Evolutionary conservation across 2,113 vertebrate species (phyloP), one percentile per base, ranked within the genome.

Genomic region (Clarias batrachus): DNA sequence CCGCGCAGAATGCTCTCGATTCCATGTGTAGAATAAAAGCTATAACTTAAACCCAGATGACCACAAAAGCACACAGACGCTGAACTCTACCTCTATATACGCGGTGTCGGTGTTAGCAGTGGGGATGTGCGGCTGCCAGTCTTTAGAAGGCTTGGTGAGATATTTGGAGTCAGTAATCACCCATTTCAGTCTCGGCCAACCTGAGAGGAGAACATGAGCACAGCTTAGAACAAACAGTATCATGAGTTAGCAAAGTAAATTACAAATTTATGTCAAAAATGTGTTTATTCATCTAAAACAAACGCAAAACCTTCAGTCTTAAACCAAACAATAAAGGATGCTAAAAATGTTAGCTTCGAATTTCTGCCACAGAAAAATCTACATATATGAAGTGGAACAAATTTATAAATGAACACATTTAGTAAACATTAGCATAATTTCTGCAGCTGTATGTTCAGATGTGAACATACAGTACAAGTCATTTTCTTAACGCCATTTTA

Each of bases 91-190:
- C 97, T 99, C 98, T 33, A 99, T 98, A 73, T 99, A 99, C 0
- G 97, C 97, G 25, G 97, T 96, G 88, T 99, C 98, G 25, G 95
- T 95, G 90, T 97, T 97, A 65, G 98, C 98, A 6, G 96, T 96
- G 62, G 97, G 96, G 92, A 99, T 97, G 93, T 97, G 97, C 0
- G 98, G 98, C 92, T 98, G 97, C 98, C 98, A 99, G 90, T 99
- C 98, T 95, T 99, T 99, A 0, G 97, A 97, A 78, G 97, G 97
- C 91, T 99, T 99, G 82, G 98, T 98, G 91, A 99, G 96, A 89
- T 99, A 99, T 90, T 98, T 99, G 59, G 98, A 97, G 92, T 99
- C 98, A 56, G 98, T 99, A 90, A 99, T 97, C 85, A 99, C 98
- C 98, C 98, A 99, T 88, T 99, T 99, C 91, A 99, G 94, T 84